Percentiles rank a stretch among this genome's conserved stretches.
Conservation (phyloP, 1,140 invertebrate genomes). For the Neotoxoptera formosana region DNA sequence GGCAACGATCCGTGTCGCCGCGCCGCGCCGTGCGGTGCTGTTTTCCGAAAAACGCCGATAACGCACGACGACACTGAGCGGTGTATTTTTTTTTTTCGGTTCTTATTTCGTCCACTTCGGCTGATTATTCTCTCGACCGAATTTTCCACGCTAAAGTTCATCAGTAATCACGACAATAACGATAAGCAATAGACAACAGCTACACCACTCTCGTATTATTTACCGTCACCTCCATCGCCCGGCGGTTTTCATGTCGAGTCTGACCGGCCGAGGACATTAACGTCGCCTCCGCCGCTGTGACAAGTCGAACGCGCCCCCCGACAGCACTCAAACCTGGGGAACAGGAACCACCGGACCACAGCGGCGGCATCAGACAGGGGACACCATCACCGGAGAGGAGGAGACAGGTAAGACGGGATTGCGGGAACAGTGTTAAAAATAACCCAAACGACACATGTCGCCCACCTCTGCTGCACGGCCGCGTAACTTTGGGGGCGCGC, state of each 20-base stretch:
- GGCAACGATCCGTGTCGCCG: not conserved
- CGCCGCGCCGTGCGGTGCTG: not conserved
- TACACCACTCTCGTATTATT: not conserved
- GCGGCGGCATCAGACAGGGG: conserved; percentile 36
- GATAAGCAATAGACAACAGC: not conserved
- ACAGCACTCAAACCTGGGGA: not conserved
- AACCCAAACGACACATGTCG: not conserved
- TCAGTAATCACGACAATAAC: not conserved
- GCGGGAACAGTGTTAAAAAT: not conserved
- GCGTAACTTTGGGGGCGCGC: not conserved
- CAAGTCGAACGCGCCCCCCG: conserved; percentile 28
- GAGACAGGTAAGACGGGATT: not conserved
- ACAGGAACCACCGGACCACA: conserved; percentile 1
- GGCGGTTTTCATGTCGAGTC: conserved; percentile 21
- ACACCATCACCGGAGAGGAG: not conserved
- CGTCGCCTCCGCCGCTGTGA: conserved; percentile 21
- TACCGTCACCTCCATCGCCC: not conserved
- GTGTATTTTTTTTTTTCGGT: not conserved
- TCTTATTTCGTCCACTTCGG: not conserved
- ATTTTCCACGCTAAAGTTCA: not conserved
- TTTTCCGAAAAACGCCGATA: conserved; percentile 43
- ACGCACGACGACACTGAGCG: conserved; percentile 34
- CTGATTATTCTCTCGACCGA: not conserved
- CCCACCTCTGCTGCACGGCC: not conserved
- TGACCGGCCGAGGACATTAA: not conserved